Evolutionary conservation across 2,888 invertebrate genomes (phyloP), one percentile per base, ranked within the genome.

Genomic region (Nyleta sp.): DNA sequence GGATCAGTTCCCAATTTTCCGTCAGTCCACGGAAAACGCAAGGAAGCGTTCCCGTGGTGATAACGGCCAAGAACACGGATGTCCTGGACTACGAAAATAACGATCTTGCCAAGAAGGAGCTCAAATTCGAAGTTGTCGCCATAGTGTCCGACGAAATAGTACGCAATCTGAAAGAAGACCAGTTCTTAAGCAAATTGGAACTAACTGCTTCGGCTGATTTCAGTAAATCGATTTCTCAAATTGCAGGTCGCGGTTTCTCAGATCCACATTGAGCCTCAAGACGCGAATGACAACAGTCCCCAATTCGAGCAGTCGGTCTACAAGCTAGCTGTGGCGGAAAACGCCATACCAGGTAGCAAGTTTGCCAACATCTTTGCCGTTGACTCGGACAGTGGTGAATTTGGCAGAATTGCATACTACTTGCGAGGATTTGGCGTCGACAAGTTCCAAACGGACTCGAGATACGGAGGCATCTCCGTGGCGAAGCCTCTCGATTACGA

Each of bases 211-310:
- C n/a, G n/a, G n/a, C n/a, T n/a, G n/a, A n/a, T n/a, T n/a, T n/a
- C n/a, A n/a, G n/a, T n/a, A 24, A 40, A 24, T n/a, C 20, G n/a
- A 20, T 68, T 64, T 65, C 44, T 35, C 33, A 50, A 46, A 38
- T 81, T 70, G 50, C 28, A 95, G 88, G 91, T 93, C 55, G 92
- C 95, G 6, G 92, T 92, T 40, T 92, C 94, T 0, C 91, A 92
- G 81, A 92, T 95, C 0, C 93, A 93, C 60, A 92, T 94, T 1
- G 93, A 94, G 80, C 89, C 96, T 0, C 85, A 94, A 28, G 97
- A 97, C 88, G 94, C 95, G 55, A 97, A 97, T 85, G 97, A 97
- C 83, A 96, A 96, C 84, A 91, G 94, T 0, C 96, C 96, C 0
- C 89, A 93, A 35, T 96, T 96, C 84, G 91, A 93, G 7, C 91